Percentiles rank a stretch among this genome's conserved stretches.
Evolutionary conservation across 1,140 invertebrate species (phyloP).

Genomic region (Drosophila yakuba): DNA sequence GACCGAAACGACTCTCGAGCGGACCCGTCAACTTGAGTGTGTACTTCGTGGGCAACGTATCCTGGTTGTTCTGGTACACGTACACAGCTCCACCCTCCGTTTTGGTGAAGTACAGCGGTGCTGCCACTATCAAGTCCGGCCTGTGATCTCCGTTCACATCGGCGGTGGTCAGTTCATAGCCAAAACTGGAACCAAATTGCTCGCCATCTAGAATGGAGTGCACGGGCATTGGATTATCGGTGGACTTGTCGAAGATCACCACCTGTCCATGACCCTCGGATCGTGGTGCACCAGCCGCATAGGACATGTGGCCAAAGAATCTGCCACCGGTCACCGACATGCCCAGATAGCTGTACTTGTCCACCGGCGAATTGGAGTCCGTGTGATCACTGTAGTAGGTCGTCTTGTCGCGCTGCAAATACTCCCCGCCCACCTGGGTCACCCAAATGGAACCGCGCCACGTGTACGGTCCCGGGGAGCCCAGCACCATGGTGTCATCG

Average conservation of each 20-base stretch:
- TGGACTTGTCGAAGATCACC: constrained; percentile 90
- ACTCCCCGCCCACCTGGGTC: constrained; percentile 90
- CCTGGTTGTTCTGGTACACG: constrained; percentile 90
- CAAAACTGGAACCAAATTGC: constrained; percentile 95
- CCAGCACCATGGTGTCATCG: constrained; percentile 92
- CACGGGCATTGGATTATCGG: constrained; percentile 87
- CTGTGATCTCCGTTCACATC: constrained; percentile 95
- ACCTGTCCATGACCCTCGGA: constrained; percentile 94
- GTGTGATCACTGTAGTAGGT: constrained; percentile 91
- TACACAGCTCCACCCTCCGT: constrained; percentile 95
- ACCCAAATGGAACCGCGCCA: constrained; percentile 95
- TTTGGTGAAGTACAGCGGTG: constrained; percentile 95
- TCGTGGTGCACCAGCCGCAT: constrained; percentile 94
- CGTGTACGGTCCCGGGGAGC: constrained; percentile 93
- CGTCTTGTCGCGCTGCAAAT: constrained; percentile 90
- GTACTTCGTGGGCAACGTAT: constrained; percentile 86
- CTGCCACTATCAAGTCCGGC: constrained; percentile 94
- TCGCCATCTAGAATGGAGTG: constrained; percentile 90
- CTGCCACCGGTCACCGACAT: constrained; percentile 94
- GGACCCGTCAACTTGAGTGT: constrained; percentile 89
- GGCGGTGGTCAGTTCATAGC: constrained; percentile 93
- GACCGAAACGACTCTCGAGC: constrained; percentile 93
- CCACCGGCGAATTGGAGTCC: constrained; percentile 89
- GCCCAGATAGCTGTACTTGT: constrained; percentile 94
- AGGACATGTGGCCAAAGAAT: constrained; percentile 90